Conservation (phyloP, 2,888 invertebrate genomes). For the Amblyteles armatorius region DNA sequence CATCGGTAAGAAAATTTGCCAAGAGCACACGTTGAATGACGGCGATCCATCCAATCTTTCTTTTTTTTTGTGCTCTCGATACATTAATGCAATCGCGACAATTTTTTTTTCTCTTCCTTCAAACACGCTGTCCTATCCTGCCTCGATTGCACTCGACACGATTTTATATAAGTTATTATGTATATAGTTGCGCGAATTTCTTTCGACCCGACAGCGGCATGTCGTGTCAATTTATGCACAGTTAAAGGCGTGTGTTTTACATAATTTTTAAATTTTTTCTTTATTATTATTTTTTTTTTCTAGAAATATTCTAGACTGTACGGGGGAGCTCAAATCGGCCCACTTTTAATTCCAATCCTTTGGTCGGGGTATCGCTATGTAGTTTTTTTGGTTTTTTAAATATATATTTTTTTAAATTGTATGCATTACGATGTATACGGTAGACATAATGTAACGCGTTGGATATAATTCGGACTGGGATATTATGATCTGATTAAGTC, state of each 20-base stretch:
- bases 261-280: not conserved
- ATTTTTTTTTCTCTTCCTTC: not conserved
- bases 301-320: slow-evolving; percentile 18
- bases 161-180: slow-evolving; percentile 17
- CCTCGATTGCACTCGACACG: slow-evolving; percentile 6
- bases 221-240: slow-evolving; percentile 51
- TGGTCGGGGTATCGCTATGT: slow-evolving; percentile 42
- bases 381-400: not conserved
- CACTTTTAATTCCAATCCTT: slow-evolving; percentile 42
- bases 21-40: slow-evolving; percentile 39
- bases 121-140: slow-evolving; percentile 6
- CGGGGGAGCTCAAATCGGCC: slow-evolving; percentile 27
- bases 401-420: not conserved
- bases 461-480: slow-evolving; percentile 48
- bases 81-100: slow-evolving; percentile 41
- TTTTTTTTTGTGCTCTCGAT: slow-evolving; percentile 21
- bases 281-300: slow-evolving; percentile 2
- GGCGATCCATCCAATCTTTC: slow-evolving; percentile 29
- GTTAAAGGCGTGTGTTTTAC: slow-evolving; percentile 57
- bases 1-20: slow-evolving; percentile 53
- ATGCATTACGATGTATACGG: slow-evolving; percentile 27
- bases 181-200: slow-evolving; percentile 63
- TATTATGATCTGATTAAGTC: slow-evolving; percentile 39
- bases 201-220: slow-evolving; percentile 62
- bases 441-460: slow-evolving; percentile 42